A percentile compares a stretch with the other conserved stretches of the same genome.
Evolutionary conservation across 2,888 invertebrate genomes (phyloP).

Genomic region (Loripinus fragilis): DNA sequence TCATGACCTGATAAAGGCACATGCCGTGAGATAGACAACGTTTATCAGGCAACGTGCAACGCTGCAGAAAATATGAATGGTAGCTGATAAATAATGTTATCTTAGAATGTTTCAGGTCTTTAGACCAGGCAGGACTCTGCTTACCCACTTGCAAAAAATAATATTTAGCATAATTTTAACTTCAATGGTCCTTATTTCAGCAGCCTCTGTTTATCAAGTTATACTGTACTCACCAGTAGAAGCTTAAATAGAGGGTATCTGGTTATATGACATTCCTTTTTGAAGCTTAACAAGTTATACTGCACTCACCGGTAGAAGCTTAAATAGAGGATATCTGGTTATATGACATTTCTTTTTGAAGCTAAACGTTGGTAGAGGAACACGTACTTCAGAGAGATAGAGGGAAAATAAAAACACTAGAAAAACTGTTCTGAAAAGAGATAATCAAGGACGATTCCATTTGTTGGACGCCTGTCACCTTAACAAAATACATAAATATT

Average conservation of each 20-base stretch:
- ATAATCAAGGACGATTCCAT: not conserved
- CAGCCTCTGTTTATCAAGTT: not conserved
- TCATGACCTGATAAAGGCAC: too few relatives aligned
- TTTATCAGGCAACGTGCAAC: too few relatives aligned
- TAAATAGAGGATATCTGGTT: slow-evolving; percentile 89
- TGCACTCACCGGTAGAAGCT: slow-evolving; percentile 90
- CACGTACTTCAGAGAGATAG: slow-evolving; percentile 71
- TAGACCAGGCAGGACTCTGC: too few relatives aligned
- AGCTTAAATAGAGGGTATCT: slow-evolving; percentile 90
- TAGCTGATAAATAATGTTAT: too few relatives aligned
- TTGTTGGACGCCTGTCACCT: not conserved
- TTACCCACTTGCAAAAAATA: too few relatives aligned
- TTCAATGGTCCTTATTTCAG: too few relatives aligned
- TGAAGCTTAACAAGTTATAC: slow-evolving; percentile 83
- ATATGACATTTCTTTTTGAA: slow-evolving; percentile 86
- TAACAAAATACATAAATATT: too few relatives aligned
- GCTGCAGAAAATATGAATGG: too few relatives aligned
- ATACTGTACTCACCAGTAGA: slow-evolving; percentile 90
- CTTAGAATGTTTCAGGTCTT: too few relatives aligned
- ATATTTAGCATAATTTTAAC: too few relatives aligned
- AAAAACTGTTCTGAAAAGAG: slow-evolving; percentile 65
- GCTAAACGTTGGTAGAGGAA: slow-evolving; percentile 76
- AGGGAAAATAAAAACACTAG: slow-evolving; percentile 78
- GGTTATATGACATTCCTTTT: slow-evolving; percentile 85
- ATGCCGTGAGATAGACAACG: too few relatives aligned